Evolutionary conservation across 2,797 vertebrate genomes (phyloP).

Genomic region (Pteronotus mesoamericanus): DNA sequence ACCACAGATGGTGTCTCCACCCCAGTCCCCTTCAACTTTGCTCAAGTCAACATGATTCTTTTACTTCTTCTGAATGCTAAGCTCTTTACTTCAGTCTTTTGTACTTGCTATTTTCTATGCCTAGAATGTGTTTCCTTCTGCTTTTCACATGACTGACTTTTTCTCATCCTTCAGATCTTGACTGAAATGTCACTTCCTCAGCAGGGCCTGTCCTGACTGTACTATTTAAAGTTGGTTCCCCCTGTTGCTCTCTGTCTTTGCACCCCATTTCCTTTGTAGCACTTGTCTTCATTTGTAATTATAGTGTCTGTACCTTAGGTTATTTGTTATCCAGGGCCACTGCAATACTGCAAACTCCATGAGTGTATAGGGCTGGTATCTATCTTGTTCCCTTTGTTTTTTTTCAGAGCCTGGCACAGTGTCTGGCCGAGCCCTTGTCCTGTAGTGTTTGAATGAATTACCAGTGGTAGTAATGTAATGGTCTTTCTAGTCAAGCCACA

Average conservation of each 20-base stretch:
- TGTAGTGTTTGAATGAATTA: neutral
- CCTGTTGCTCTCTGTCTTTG: neutral
- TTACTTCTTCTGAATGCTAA: conserved; percentile 16
- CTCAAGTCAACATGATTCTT: neutral
- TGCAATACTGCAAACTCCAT: neutral
- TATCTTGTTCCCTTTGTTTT: neutral
- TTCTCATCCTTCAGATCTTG: conserved; percentile 26
- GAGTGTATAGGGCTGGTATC: neutral
- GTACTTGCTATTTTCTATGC: neutral
- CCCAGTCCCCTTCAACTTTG: neutral
- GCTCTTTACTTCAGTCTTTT: neutral
- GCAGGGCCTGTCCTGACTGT: neutral
- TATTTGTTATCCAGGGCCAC: neutral
- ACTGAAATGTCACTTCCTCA: neutral
- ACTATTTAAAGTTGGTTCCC: neutral
- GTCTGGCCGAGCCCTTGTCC: neutral
- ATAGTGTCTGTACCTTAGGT: neutral
- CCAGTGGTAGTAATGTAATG: neutral
- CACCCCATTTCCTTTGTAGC: neutral
- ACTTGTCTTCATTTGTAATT: neutral
- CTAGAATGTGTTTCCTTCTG: conserved; percentile 49
- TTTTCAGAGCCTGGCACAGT: neutral
- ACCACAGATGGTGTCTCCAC: neutral
- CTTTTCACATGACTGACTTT: conserved; percentile 34
- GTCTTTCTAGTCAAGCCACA: neutral